These are phyloP conservation scores for Delphinus delphis DNA, from an alignment of 2,113 vertebrate species.

Conservation along the genomic window DNA sequence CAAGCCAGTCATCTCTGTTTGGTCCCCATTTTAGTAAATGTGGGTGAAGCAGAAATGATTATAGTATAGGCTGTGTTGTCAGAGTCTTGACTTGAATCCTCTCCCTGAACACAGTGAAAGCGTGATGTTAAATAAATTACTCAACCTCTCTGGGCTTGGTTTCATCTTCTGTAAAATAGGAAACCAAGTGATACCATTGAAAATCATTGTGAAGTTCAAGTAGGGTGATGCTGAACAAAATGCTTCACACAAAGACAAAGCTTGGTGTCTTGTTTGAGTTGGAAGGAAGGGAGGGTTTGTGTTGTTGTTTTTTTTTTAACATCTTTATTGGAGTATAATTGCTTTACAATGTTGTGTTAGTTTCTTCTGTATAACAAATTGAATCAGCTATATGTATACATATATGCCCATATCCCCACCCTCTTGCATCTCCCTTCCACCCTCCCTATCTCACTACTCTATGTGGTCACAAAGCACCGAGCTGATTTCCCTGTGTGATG, in stretches of 20 bases:
- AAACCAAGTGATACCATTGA: neutral
- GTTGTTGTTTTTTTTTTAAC: too few relatives aligned
- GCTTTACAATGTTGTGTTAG: too few relatives aligned
- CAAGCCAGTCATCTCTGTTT: neutral
- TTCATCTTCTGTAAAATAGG: neutral
- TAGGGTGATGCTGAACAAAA: neutral
- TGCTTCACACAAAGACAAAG: neutral
- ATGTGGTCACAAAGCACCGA: too few relatives aligned
- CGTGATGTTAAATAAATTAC: neutral
- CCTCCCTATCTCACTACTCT: too few relatives aligned
- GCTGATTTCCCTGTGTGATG: too few relatives aligned
- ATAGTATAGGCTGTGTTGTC: rapidly evolving
- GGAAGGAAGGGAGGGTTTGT: neutral
- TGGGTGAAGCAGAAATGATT: neutral
- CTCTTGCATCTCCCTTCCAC: too few relatives aligned
- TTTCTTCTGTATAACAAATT: too few relatives aligned
- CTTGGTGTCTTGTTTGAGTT: neutral
- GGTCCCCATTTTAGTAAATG: neutral
- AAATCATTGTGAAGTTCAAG: neutral
- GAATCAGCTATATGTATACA: too few relatives aligned
- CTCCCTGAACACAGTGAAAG: too few relatives aligned
- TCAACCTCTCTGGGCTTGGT: neutral
- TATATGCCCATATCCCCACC: too few relatives aligned
- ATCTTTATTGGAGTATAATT: too few relatives aligned
- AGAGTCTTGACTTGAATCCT: neutral